Base-by-base conservation (phyloP, 2,888 invertebrate species). In the Phaonia tiefii region DNA sequence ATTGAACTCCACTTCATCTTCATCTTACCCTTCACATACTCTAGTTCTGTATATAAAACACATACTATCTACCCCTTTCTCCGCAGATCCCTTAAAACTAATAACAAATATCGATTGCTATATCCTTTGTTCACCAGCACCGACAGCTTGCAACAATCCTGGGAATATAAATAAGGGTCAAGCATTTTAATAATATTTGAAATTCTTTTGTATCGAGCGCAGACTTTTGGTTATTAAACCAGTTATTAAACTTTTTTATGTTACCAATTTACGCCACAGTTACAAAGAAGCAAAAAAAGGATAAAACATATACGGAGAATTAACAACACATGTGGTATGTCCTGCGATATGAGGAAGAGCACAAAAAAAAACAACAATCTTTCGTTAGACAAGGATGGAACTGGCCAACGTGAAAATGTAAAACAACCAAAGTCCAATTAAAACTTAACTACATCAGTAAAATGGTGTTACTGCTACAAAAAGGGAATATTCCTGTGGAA, bases 391-490 rank as follows among this genome's bases (percentile, higher is more conserved):
- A 67, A 20, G 17, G 44, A 46, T 42, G 10, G 67, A 60, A 37
- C 54, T 10, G 54, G 22, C 8, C 11, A 58, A 37, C 37, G 25
- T 67, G 69, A 74, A 51, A 74, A 37, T 15, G 22, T 26, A 22
- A n/a, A 54, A 8, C 74, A 76, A 75, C 78, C 81, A 81, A 81
- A 81, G 78, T 81, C 81, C 81, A 81, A 81, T 81, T 81, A 81
- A 81, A 81, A 81, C 81, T 81, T 81, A 72, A 81, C 81, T 75
- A 75, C 75, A 78, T 69, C 63, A 72, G 63, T 69, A 70, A 80
- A 81, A 78, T 69, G 39, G n/a, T 51, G 20, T 71, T 63, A 58
- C 39, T 71, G 39, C 4, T 72, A 56, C 67, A 15, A 58, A 49
- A 51, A 60, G 58, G 60, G 26, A 37, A 66, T n/a, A 66, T 17